A percentile compares a stretch with the other conserved stretches of the same genome.
phyloP scores from a whole-genome alignment of 2,797 vertebrate species.

The Pristis pectinata region DNA sequence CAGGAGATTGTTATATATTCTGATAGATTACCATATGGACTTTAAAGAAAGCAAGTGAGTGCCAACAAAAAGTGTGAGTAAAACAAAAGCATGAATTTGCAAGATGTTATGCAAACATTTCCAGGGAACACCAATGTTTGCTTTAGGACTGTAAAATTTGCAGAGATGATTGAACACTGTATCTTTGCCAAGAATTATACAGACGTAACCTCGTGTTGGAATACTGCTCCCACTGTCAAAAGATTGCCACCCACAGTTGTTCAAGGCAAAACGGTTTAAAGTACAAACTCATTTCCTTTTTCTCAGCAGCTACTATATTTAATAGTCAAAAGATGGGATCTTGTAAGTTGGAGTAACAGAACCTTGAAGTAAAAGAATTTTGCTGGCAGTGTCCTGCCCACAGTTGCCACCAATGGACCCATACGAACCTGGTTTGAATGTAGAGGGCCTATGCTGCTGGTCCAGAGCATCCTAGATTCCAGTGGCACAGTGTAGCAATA shows the following conservation, averaged over 20 bases:
- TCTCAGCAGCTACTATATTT: not conserved
- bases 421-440: too few species aligned
- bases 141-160: constrained; percentile 34
- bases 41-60: constrained; percentile 17
- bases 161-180: constrained; percentile 21
- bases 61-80: constrained; percentile 30
- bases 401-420: too few species aligned
- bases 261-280: not conserved
- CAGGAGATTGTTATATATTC: constrained; percentile 27
- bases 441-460: too few species aligned
- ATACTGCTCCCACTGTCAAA: constrained; percentile 10
- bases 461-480: too few species aligned
- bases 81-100: constrained; percentile 33
- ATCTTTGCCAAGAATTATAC: constrained; percentile 16
- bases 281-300: not conserved
- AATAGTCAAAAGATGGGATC: not conserved
- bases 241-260: constrained; percentile 13
- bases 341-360: not conserved
- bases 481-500: too few species aligned
- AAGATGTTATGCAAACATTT: constrained; percentile 35
- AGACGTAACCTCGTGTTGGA: not conserved
- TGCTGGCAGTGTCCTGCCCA: too few species aligned
- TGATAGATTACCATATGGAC: constrained; percentile 26
- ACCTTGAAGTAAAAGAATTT: not conserved
- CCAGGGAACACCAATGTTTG: constrained; percentile 32